Percentiles rank a stretch among this genome's conserved stretches.
Evolutionary conservation across 2,113 vertebrate species (phyloP).

Genomic region (Heterocephalus glaber): DNA sequence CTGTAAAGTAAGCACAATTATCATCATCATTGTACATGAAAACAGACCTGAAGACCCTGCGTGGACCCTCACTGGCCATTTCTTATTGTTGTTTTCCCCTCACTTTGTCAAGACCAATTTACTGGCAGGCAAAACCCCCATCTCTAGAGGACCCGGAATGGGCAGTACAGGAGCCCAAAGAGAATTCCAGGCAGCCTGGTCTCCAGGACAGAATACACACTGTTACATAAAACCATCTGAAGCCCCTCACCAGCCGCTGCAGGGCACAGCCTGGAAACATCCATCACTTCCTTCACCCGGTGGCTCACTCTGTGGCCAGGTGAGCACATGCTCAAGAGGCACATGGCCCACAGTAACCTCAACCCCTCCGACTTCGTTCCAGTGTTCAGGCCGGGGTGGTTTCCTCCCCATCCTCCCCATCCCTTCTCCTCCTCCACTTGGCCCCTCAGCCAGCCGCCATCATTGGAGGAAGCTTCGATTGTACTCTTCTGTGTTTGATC

Average conservation of each 20-base stretch:
- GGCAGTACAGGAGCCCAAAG: background rate
- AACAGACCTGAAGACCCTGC: background rate
- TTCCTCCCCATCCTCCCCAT: slow-evolving; percentile 67
- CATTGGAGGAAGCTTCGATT: slow-evolving; percentile 73
- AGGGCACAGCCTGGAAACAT: background rate
- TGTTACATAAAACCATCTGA: slow-evolving; percentile 11
- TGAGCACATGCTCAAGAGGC: background rate
- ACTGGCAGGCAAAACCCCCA: background rate
- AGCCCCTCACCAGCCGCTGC: slow-evolving; percentile 33
- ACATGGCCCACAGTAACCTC: background rate
- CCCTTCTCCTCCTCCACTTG: slow-evolving; percentile 69
- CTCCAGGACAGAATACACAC: slow-evolving; percentile 41
- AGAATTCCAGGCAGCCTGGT: slow-evolving; percentile 10
- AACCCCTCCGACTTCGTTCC: background rate
- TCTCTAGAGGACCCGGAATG: background rate
- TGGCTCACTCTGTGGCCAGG: background rate
- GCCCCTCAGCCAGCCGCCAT: slow-evolving; percentile 71
- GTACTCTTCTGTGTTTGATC: slow-evolving; percentile 47
- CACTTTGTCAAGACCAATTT: background rate
- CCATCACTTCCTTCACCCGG: background rate
- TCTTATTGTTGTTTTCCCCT: background rate
- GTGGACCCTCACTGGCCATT: accelerated
- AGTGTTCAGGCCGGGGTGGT: background rate
- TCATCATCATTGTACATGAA: background rate
- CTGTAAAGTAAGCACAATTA: background rate